Base-by-base conservation (phyloP, 2,888 invertebrate species). In the Synanthedon formicaeformis region DNA sequence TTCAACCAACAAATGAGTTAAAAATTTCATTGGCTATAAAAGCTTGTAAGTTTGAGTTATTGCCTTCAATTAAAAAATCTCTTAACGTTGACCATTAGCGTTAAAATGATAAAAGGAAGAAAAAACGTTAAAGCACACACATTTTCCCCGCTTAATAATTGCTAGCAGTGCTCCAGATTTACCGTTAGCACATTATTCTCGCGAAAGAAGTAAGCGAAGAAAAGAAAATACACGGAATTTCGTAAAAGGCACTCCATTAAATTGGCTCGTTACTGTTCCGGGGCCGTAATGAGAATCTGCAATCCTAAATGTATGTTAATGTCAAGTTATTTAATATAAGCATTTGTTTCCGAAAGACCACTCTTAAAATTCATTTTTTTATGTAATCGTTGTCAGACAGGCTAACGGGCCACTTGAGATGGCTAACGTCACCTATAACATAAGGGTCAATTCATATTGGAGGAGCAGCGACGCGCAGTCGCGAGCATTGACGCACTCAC, bases 251-350 rank as follows among this genome's bases (percentile, higher is more conserved):
- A 62, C 65, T 69, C 56, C 60, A 65, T 65, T 60, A 66, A 69
- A 70, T 72, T 69, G 67, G 64, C 65, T 70, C 65, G 65, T 67
- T 69, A 69, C 58, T 40, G 54, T 49, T 12, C 16, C 16, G 34
- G 10, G 34, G 57, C 54, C 52, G 58, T 60, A 64, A 69, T 64
- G 64, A 67, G 63, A 64, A 23, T 45, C 60, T 63, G 56, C 59
- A 53, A 54, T 55, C 55, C 53, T 53, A 18, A 50, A 4, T 41
- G 50, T 12, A 53, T 51, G 13, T 52, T 14, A 49, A 49, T 49
- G 49, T 49, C 16, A 10, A 10, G 14, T 45, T 45, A 45, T 45
- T 45, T 13, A 13, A 45, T 45, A 34, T 10, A 34, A 34, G 34
- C 34, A 10, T 13, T 45, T 45, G n/a, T 45, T 45, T 13, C 48